Percentiles rank a stretch among this genome's conserved stretches.
These are phyloP conservation scores for Morus bassanus DNA, from an alignment of 2,797 vertebrate genomes.

Conservation along the genomic window DNA sequence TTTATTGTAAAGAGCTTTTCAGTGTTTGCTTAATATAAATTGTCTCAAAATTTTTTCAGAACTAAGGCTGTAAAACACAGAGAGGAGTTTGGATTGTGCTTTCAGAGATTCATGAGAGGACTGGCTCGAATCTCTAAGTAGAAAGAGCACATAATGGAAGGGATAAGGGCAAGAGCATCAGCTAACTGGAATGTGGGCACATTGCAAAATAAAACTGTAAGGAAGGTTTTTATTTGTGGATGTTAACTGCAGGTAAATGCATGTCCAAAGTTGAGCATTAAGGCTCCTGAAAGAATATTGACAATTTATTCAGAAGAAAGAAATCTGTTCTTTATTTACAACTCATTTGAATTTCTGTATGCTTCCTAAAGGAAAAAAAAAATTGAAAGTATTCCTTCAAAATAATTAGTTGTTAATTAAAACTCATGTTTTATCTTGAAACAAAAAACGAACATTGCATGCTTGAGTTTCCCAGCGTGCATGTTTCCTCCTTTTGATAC, in stretches of 20 bases:
- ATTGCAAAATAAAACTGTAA: background rate
- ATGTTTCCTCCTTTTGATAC: background rate
- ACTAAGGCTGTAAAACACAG: background rate
- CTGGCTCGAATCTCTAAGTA: background rate
- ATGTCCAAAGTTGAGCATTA: background rate
- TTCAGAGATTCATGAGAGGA: background rate
- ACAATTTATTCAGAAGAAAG: background rate
- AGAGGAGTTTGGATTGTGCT: background rate
- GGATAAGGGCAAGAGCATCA: background rate
- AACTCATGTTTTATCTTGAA: background rate
- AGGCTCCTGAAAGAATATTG: background rate
- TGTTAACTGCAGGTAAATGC: background rate
- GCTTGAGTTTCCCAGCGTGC: background rate
- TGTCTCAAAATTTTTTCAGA: background rate
- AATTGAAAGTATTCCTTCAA: background rate
- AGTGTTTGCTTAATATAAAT: background rate
- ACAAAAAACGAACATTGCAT: background rate
- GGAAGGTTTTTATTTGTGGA: background rate
- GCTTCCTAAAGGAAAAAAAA: background rate
- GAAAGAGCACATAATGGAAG: background rate
- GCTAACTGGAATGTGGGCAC: background rate
- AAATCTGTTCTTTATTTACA: background rate
- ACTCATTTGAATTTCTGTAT: background rate
- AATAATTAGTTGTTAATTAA: background rate
- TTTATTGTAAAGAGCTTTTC: background rate